A percentile compares a stretch with the other conserved stretches of the same genome.
These are phyloP conservation scores for Oppia nitens DNA, from an alignment of 1,140 invertebrate genomes.

Conservation along the genomic window DNA sequence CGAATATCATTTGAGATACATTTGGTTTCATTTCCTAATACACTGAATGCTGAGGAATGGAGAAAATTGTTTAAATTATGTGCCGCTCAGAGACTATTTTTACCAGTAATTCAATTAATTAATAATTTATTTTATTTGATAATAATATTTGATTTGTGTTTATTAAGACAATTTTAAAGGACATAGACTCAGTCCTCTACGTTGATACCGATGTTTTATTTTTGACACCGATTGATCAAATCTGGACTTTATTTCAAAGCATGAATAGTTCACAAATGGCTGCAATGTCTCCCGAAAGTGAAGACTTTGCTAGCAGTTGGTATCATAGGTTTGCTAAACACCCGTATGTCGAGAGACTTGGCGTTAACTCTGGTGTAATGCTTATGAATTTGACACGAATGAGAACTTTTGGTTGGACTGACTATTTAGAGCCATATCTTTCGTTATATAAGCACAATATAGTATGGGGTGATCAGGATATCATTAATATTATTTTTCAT, in stretches of 20 bases:
- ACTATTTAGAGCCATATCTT: constrained; percentile 64
- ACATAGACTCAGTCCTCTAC: constrained; percentile 74
- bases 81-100: constrained; percentile 72
- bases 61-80: constrained; percentile 76
- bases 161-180: constrained; percentile 50
- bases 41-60: constrained; percentile 53
- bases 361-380: constrained; percentile 91
- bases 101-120: constrained; percentile 51
- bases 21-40: constrained; percentile 55
- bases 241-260: constrained; percentile 62
- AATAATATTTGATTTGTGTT: constrained; percentile 18
- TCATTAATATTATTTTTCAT: constrained; percentile 89
- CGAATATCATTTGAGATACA: constrained; percentile 53
- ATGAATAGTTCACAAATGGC: constrained; percentile 78
- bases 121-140: constrained; percentile 18
- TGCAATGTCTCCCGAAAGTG: constrained; percentile 69
- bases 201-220: constrained; percentile 84
- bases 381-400: constrained; percentile 87
- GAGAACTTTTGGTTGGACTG: constrained; percentile 63
- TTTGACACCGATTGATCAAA: constrained; percentile 52
- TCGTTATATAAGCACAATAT: constrained; percentile 68
- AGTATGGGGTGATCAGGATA: constrained; percentile 94
- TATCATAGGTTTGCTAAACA: constrained; percentile 88
- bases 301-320: constrained; percentile 79
- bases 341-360: constrained; percentile 76